Evolutionary conservation across 2,888 invertebrate species (phyloP), one percentile per base, ranked within the genome.

Genomic region (Micropterix aruncella): DNA sequence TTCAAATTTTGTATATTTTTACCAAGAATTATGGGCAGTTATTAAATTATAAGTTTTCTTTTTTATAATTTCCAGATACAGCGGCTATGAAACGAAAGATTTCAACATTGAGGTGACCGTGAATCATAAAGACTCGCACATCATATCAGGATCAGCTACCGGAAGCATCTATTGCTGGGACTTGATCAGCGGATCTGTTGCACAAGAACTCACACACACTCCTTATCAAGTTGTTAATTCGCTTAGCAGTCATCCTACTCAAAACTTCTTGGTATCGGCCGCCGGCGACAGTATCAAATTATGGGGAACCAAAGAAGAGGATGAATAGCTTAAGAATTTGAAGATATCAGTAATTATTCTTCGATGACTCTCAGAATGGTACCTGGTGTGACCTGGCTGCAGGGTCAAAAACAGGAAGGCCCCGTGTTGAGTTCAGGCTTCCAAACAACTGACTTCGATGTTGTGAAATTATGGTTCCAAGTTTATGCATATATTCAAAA

Each of bases 121-220:
- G 1, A 83, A 89, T 60, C 73, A 78, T 44, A 84, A 80, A 50
- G 96, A 97, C 59, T 83, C 83, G 40, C 81, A 83, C 53, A 79
- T 99, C 39, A 66, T 96, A 38, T 88, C 90, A 16, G 97, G 97
- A 0, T 94, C 95, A 0, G 84, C 84, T 12, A 83, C 86, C 48
- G 96, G 96, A 0, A 74, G 76, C 52, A 67, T 93, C 3, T 88
- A 84, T 68, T 78, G 82, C 53, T 99, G 94, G 90, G 92, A 95
- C 65, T 71, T 99, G 38, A 78, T 95, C 2, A 83, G 83, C 49
- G 80, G 80, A 3, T 74, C 52, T 7, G 60, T 70, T 46, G 55
- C 57, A 0, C 58, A 64, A 40, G 75, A 72, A 51, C 62, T 75
- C 18, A 53, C 63, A 2, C 79, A 79, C 52, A 66, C 60, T 36